These are phyloP conservation scores for Istiophorus platypterus DNA, from an alignment of 2,113 vertebrate genomes.

Conservation along the genomic window DNA sequence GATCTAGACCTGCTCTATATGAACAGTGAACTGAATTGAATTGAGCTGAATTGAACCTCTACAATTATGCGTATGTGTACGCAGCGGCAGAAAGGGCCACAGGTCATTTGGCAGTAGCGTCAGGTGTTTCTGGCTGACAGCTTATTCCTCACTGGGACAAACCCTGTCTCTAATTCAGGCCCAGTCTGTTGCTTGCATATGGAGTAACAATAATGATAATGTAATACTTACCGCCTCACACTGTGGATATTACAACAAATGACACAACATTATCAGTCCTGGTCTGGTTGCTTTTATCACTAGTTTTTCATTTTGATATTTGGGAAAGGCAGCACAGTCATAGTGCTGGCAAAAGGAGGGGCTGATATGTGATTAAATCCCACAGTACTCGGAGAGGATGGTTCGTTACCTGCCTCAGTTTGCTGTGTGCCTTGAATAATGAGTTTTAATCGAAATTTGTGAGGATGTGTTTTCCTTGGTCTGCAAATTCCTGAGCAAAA, in stretches of 20 bases:
- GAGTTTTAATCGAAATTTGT: constrained; percentile 17
- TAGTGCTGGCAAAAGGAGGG: neutral
- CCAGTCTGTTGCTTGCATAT: constrained; percentile 49
- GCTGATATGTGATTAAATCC: constrained; percentile 38
- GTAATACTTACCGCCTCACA: constrained; percentile 41
- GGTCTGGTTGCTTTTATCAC: constrained; percentile 52
- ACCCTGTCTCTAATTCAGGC: constrained; percentile 38
- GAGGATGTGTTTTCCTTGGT: constrained; percentile 20
- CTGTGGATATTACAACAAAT: constrained; percentile 36
- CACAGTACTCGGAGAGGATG: constrained; percentile 12
- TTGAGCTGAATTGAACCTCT: no score
- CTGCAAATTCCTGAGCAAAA: constrained; percentile 46
- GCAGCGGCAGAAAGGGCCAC: constrained; percentile 26
- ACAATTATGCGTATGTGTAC: neutral
- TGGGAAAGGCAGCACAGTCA: constrained; percentile 1
- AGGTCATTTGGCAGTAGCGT: constrained; percentile 56
- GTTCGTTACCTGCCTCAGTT: constrained; percentile 19
- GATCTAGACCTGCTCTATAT: no score
- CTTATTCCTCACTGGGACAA: constrained; percentile 48
- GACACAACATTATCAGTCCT: constrained; percentile 52
- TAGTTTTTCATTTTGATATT: constrained; percentile 32
- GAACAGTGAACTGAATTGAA: no score
- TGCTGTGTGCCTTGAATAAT: constrained; percentile 23
- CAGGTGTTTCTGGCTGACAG: constrained; percentile 63
- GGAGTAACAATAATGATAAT: constrained; percentile 64